Base-by-base conservation (phyloP, 2,888 invertebrate species). In the Autographa pulchrina region DNA sequence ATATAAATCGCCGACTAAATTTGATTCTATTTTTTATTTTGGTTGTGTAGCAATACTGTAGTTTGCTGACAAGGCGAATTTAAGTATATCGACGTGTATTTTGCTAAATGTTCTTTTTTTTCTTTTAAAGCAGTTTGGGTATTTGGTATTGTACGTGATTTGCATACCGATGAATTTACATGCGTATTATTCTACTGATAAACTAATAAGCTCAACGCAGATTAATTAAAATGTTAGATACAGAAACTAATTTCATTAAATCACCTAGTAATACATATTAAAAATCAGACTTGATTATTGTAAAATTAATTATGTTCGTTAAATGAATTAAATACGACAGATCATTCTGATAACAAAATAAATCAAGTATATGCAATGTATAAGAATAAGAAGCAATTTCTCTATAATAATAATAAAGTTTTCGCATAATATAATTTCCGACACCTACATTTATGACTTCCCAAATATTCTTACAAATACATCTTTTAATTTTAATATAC, bases 401-500 rank as follows among this genome's bases (percentile, higher is more conserved):
- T 65, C 64, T 79, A 70, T 54, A 62, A 70, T 67, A 71, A 72
- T 72, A 78, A 69, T 75, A 72, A 71, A 67, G 38, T 62, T 69
- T 65, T 70, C 35, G 59, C 66, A 8, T 68, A 60, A 56, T 66
- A 78, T 71, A 75, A 68, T 61, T 70, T 79, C 80, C 76, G 54
- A 79, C 82, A 81, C 82, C 82, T 82, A 70, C 66, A 56, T 60
- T 73, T 80, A 74, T 59, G 69, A 74, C 68, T 81, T 74, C 62
- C 63, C 76, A 82, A 72, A 78, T 75, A 65, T 68, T 68, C 71
- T 76, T 80, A 82, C 31, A 74, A 72, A 75, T 81, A 80, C 38
- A 78, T 78, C 48, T 74, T 81, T 65, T 77, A 77, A 68, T 70
- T 80, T 78, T 75, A 78, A 72, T 78, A 78, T 78, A 80, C 75